Percentiles rank a stretch among this genome's conserved stretches.
Evolutionary conservation across 2,888 invertebrate genomes (phyloP).

Genomic region (Tricholauxania praeusta): DNA sequence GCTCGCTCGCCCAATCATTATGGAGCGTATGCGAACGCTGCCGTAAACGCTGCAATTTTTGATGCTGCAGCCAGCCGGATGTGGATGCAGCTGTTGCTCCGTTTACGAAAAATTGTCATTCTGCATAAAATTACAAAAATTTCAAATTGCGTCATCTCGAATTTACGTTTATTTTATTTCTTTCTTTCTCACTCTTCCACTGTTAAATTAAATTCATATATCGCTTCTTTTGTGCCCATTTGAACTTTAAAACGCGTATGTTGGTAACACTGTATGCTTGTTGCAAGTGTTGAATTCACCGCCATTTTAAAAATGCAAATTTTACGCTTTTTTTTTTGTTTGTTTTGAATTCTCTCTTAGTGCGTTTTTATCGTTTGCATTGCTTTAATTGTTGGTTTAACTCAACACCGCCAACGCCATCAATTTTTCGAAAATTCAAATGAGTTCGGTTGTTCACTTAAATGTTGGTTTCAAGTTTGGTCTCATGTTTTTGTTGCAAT

Average conservation of each 20-base stretch:
- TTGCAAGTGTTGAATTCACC: neutral
- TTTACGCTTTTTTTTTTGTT: neutral
- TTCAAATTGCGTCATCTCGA: neutral
- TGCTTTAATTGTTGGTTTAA: slow-evolving; percentile 23
- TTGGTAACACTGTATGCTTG: neutral
- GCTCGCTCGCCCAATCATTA: neutral
- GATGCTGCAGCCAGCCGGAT: neutral
- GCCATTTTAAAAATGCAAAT: slow-evolving; percentile 30
- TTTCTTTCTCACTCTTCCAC: neutral
- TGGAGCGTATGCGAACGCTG: neutral
- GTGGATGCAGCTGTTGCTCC: neutral
- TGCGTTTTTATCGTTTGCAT: slow-evolving; percentile 21
- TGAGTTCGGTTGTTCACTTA: slow-evolving; percentile 16
- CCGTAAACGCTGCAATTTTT: neutral
- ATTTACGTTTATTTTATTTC: slow-evolving; percentile 4
- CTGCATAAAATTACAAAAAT: slow-evolving; percentile 19
- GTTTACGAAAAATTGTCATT: slow-evolving; percentile 26
- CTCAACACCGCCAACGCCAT: slow-evolving; percentile 6
- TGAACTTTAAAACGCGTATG: neutral
- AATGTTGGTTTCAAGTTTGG: neutral
- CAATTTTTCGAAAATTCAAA: slow-evolving; percentile 5
- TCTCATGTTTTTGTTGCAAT: neutral
- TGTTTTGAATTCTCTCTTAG: neutral
- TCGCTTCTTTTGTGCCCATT: neutral
- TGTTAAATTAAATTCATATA: slow-evolving; percentile 6